A percentile compares a stretch with the other conserved stretches of the same genome.
phyloP scores from a whole-genome alignment of 2,113 vertebrate species.

The Bettongia penicillata region DNA sequence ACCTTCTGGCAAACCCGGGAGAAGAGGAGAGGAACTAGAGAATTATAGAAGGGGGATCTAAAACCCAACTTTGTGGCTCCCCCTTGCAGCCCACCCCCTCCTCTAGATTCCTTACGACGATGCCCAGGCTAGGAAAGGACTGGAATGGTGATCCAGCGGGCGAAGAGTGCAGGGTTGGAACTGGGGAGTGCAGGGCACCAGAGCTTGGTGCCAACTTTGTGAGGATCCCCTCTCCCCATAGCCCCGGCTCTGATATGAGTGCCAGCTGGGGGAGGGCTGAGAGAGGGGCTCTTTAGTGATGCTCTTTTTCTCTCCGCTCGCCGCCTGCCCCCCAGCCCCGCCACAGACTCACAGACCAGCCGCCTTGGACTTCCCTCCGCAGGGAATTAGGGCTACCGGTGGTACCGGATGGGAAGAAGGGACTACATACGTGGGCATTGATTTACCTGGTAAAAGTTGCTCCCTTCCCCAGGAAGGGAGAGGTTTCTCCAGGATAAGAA shows the following conservation, averaged over 20 bases:
- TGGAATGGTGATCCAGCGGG: background rate
- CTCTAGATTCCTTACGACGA: background rate
- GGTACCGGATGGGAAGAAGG: background rate
- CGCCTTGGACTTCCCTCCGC: background rate
- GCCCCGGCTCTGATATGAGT: background rate
- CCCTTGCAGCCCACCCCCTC: background rate
- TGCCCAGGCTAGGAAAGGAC: background rate
- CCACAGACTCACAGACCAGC: background rate
- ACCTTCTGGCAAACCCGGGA: background rate
- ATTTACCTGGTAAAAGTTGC: constrained; percentile 1
- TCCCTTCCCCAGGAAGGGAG: background rate
- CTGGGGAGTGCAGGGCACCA: background rate
- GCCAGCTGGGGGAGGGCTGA: background rate
- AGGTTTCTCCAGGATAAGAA: background rate
- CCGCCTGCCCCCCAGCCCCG: no score
- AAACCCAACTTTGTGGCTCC: background rate
- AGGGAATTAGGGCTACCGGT: background rate
- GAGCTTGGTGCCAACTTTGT: constrained; percentile 67
- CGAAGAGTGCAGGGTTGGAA: background rate
- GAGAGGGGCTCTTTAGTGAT: background rate
- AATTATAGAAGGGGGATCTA: background rate
- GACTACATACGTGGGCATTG: background rate
- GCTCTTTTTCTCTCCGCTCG: background rate
- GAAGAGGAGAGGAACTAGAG: background rate
- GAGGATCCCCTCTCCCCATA: background rate